Percentiles rank a stretch among this genome's conserved stretches.
Evolutionary conservation across 2,113 vertebrate genomes (phyloP).

Genomic region (Paralichthys olivaceus): DNA sequence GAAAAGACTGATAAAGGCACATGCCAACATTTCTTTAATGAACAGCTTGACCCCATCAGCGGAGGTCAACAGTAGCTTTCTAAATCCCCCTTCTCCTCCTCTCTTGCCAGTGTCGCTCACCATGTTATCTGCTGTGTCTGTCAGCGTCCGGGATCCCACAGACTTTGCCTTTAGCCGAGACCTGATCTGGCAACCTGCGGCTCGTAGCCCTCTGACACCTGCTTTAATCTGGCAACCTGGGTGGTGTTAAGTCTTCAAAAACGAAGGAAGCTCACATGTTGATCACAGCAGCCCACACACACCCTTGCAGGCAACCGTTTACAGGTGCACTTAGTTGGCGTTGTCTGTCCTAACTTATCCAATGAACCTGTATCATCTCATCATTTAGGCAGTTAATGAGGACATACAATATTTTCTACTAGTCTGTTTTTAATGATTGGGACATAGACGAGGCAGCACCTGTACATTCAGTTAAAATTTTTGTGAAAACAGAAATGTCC

Average conservation of each 20-base stretch:
- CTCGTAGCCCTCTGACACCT: slow-evolving; percentile 63
- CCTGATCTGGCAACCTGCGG: slow-evolving; percentile 70
- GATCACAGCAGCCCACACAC: slow-evolving; percentile 49
- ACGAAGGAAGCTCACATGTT: slow-evolving; percentile 48
- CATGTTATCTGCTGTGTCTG: slow-evolving; percentile 73
- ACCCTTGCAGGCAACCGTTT: neutral
- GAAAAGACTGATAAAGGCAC: slow-evolving; percentile 75
- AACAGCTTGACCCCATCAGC: slow-evolving; percentile 80
- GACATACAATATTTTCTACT: too few relatives aligned
- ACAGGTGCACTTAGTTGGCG: neutral
- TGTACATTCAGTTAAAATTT: too few relatives aligned
- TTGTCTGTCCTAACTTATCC: too few relatives aligned
- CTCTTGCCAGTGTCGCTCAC: slow-evolving; percentile 51
- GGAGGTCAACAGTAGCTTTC: slow-evolving; percentile 74
- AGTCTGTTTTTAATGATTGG: too few relatives aligned
- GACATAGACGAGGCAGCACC: too few relatives aligned
- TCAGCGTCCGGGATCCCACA: slow-evolving; percentile 72
- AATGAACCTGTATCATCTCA: too few relatives aligned
- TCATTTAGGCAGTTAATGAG: too few relatives aligned
- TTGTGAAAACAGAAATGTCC: too few relatives aligned
- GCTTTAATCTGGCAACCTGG: slow-evolving; percentile 75
- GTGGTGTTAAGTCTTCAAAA: slow-evolving; percentile 72
- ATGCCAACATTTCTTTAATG: slow-evolving; percentile 78
- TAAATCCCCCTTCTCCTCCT: slow-evolving; percentile 66
- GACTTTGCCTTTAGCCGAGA: slow-evolving; percentile 65